A percentile compares a stretch with the other conserved stretches of the same genome.
These are phyloP conservation scores for Smutsia gigantea DNA, from an alignment of 2,797 vertebrate species.

Conservation along the genomic window DNA sequence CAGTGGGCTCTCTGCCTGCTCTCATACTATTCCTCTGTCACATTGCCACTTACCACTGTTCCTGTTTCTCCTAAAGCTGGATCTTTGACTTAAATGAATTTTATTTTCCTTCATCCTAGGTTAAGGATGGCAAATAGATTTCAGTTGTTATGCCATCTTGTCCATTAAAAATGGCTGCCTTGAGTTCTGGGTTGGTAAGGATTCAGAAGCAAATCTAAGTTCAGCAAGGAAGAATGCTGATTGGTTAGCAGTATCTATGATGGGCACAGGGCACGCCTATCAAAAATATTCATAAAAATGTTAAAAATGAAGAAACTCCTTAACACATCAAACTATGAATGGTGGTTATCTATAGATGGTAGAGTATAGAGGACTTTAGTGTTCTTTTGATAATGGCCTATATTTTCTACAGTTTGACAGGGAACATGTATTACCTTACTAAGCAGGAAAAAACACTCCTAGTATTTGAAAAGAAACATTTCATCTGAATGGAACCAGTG, in stretches of 20 bases:
- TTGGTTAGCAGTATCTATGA: neutral
- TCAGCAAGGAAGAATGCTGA: neutral
- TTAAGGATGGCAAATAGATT: neutral
- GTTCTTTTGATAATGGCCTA: neutral
- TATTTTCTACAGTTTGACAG: conserved; percentile 32
- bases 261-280: neutral
- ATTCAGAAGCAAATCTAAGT: neutral
- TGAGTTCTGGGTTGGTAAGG: neutral
- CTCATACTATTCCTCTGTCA: neutral
- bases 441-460: neutral
- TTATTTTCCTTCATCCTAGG: neutral
- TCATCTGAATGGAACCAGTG: neutral
- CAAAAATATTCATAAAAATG: neutral
- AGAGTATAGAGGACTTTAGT: neutral
- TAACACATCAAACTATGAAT: neutral
- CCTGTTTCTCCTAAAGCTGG: neutral
- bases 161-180: neutral
- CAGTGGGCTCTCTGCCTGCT: neutral
- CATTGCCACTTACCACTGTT: neutral
- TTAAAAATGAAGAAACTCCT: neutral
- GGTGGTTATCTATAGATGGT: neutral
- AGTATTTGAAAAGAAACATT: neutral
- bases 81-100: neutral
- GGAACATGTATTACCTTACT: neutral
- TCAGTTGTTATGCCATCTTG: neutral